Percentiles rank a stretch among this genome's conserved stretches.
phyloP scores from a whole-genome alignment of 1,140 invertebrate species.

The Nixonia krombeini region DNA sequence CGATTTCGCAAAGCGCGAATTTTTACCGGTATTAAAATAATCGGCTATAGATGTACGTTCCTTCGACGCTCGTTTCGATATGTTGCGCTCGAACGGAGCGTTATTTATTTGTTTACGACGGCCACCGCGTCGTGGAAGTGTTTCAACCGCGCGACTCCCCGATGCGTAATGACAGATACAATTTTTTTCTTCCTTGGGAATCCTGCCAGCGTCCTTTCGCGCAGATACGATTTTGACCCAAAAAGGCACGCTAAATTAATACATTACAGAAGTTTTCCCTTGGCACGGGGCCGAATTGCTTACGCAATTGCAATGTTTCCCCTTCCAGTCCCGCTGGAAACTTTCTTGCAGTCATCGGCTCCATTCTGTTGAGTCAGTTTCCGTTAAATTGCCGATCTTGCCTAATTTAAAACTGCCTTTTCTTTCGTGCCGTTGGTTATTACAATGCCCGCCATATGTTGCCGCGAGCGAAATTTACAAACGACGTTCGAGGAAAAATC shows the following conservation, averaged over 20 bases:
- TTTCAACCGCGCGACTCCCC: slow-evolving; percentile 30
- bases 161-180: slow-evolving; percentile 41
- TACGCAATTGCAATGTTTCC: slow-evolving; percentile 52
- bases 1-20: no score
- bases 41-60: no score
- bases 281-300: slow-evolving; percentile 65
- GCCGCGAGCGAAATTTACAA: no score
- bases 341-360: slow-evolving; percentile 52
- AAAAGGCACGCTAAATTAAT: slow-evolving; percentile 70
- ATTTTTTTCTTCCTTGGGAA: slow-evolving; percentile 58
- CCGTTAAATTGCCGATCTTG: slow-evolving; percentile 32
- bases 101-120: slow-evolving; percentile 60
- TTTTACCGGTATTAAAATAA: no score
- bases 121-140: slow-evolving; percentile 22
- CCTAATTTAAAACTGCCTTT: slow-evolving; percentile 35
- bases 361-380: slow-evolving; percentile 40
- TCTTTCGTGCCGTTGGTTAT: slow-evolving; percentile 6
- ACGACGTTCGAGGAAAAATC: no score
- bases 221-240: slow-evolving; percentile 64
- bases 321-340: no score
- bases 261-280: slow-evolving; percentile 62
- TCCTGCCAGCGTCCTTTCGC: slow-evolving; percentile 56
- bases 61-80: slow-evolving; percentile 29
- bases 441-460: background rate
- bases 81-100: slow-evolving; percentile 21